Evolutionary conservation across 2,797 vertebrate genomes (phyloP).

Genomic region (Natrix natrix): DNA sequence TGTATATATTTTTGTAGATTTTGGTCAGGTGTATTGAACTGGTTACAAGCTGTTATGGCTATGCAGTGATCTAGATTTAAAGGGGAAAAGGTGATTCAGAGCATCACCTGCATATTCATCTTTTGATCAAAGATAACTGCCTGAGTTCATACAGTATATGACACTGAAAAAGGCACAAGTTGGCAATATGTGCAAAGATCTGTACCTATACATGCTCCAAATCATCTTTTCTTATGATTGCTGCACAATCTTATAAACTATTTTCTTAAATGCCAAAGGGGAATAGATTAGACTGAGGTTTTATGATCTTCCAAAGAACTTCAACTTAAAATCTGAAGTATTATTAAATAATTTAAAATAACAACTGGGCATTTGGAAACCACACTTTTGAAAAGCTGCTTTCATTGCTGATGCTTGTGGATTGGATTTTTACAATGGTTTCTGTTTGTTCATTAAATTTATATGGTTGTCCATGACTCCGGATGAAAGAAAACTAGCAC

Average conservation of each 20-base stretch:
- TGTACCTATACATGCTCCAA: background rate
- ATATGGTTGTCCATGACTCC: background rate
- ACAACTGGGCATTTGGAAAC: background rate
- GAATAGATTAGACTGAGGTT: background rate
- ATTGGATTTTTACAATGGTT: background rate
- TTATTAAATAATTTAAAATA: background rate
- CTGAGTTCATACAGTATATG: background rate
- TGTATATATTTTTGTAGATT: background rate
- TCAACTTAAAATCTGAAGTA: background rate
- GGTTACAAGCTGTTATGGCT: background rate
- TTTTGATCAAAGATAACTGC: background rate
- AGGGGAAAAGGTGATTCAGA: background rate
- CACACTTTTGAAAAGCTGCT: background rate
- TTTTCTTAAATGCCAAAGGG: background rate
- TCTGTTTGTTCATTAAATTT: background rate
- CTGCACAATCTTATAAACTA: background rate
- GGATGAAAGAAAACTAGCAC: background rate
- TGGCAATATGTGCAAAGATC: background rate
- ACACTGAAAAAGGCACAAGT: background rate
- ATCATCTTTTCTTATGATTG: background rate
- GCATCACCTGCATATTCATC: background rate
- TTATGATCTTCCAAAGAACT: background rate
- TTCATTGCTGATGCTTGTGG: constrained; percentile 9
- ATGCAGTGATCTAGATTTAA: background rate
- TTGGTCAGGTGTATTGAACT: background rate